Conservation (phyloP, 2,888 invertebrate species). For the Dastarcus helophoroides region DNA sequence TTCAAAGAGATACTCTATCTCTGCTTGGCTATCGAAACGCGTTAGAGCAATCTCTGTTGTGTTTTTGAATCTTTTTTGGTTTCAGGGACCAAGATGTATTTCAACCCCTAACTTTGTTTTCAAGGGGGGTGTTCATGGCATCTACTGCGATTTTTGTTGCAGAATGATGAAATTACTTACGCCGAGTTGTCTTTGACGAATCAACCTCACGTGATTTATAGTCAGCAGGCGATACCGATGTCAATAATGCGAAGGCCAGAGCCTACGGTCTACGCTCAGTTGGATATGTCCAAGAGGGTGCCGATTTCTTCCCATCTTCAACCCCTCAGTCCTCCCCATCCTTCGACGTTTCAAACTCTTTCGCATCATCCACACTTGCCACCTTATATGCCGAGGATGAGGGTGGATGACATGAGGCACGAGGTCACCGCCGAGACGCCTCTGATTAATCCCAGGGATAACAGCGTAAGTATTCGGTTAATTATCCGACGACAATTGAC, state of each 20-base stretch:
- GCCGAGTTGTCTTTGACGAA: conserved; percentile 41
- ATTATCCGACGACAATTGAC: neutral
- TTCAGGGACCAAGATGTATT: no score
- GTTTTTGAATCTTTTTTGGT: no score
- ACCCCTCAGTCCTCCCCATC: conserved; percentile 33
- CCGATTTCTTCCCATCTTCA: conserved; percentile 25
- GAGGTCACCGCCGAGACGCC: conserved; percentile 32
- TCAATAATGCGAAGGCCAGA: conserved; percentile 36
- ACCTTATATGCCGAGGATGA: conserved; percentile 30
- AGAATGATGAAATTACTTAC: conserved; percentile 45
- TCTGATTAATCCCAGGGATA: conserved; percentile 30
- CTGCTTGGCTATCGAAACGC: no score
- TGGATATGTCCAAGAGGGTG: conserved; percentile 37
- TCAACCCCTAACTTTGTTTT: no score
- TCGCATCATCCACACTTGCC: conserved; percentile 32
- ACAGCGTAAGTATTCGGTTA: conserved; percentile 26
- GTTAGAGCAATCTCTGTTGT: no score
- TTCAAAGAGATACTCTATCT: no score
- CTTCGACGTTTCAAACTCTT: conserved; percentile 34
- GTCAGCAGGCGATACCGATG: conserved; percentile 35
- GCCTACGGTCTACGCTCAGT: conserved; percentile 45
- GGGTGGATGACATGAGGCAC: conserved; percentile 27
- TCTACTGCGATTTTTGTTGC: conserved; percentile 14
- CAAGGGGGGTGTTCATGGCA: neutral
- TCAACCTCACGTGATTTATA: conserved; percentile 35